Evolutionary conservation across 2,888 invertebrate species (phyloP), one percentile per base, ranked within the genome.

Genomic region (Mimas tiliae): DNA sequence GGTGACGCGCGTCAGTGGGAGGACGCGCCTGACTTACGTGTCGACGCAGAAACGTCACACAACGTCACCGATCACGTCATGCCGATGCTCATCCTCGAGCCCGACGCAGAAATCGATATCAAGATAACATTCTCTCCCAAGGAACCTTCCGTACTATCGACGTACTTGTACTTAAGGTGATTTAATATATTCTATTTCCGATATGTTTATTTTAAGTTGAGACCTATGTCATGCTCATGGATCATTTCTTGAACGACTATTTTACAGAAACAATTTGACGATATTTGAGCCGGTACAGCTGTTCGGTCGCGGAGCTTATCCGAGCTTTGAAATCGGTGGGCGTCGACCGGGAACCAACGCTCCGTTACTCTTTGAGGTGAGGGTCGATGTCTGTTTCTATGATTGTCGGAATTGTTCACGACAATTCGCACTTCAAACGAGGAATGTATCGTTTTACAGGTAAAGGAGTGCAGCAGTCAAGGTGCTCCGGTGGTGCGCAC

Each of bases 241-340:
- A n/a, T n/a, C n/a, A n/a, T n/a, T n/a, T n/a, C n/a, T n/a, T n/a
- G n/a, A n/a, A n/a, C n/a, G n/a, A n/a, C n/a, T n/a, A n/a, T 9
- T 66, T 67, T 68, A 48, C 86, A 96, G 99, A 77, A 99, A 99
- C 87, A 99, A 99, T 88, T 92, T 99, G 80, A 99, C 99, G 0
- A 95, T 98, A 48, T 87, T 99, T 80, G 99, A 99, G 88, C 96
- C 96, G 2, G 94, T 98, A 34, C 95, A 96, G 81, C 88, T 99
- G 69, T 95, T 95, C 67, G 99, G 98, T 0, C 96, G 96, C 81
- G 98, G 98, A 16, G 98, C 97, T 0, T 91, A 95, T 74, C 98
- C 98, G 3, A 96, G 97, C 84, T 96, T 99, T 86, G 97, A 97
- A 80, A 96, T 99, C 78, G 98, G 96, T 27, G 98, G 97, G 80